These are phyloP conservation scores for Synaphobranchus kaupii DNA, from an alignment of 2,797 vertebrate species.

Conservation along the genomic window DNA sequence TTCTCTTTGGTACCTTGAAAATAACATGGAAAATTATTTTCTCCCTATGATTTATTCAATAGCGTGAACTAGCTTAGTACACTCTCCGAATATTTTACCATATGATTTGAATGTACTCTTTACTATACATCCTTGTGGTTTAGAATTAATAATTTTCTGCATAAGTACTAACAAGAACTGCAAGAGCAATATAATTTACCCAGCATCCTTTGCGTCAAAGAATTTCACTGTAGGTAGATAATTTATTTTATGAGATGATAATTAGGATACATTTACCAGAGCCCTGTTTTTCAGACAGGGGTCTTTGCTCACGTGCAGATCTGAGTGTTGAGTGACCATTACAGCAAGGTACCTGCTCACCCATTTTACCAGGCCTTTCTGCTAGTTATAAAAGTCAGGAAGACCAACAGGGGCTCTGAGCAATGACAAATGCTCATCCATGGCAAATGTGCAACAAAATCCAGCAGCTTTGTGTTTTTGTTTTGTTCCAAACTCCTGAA, in stretches of 20 bases:
- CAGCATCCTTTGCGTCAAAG: constrained; percentile 22
- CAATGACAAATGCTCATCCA: not conserved
- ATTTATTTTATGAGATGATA: constrained; percentile 20
- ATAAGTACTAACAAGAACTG: not conserved
- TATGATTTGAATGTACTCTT: constrained; percentile 41
- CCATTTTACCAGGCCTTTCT: not conserved
- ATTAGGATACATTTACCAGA: constrained; percentile 25
- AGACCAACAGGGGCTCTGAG: not conserved
- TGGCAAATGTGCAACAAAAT: not conserved
- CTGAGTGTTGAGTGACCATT: not conserved
- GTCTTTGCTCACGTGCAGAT: not conserved
- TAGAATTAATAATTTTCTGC: not conserved
- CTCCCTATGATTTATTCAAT: constrained; percentile 46
- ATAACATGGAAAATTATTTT: constrained; percentile 65
- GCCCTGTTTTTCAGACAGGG: not conserved
- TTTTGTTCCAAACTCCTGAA: not conserved
- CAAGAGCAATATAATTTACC: constrained; percentile 50
- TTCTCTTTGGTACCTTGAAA: constrained; percentile 54
- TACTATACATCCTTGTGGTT: constrained; percentile 28
- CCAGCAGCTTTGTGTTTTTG: not conserved
- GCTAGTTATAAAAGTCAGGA: not conserved
- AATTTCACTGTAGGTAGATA: constrained; percentile 15
- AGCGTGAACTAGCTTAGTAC: constrained; percentile 39
- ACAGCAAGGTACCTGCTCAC: not conserved
- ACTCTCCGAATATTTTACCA: constrained; percentile 46